Evolutionary conservation across 2,113 vertebrate species (phyloP).

Genomic region (Scytalopus superciliaris): DNA sequence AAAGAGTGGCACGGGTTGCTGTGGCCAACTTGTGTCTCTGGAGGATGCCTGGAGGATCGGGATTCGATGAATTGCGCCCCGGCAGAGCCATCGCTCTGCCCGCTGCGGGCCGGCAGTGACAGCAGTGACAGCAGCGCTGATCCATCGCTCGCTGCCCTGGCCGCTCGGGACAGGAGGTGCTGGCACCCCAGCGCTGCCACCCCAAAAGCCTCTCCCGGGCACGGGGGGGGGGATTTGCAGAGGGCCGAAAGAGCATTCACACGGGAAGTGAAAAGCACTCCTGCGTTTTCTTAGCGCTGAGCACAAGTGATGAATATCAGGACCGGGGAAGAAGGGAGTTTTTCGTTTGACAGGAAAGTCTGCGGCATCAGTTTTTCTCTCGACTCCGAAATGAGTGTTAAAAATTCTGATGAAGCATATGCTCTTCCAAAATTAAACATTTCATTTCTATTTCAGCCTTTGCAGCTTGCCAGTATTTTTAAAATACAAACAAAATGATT

Average conservation of each 20-base stretch:
- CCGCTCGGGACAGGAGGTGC: neutral
- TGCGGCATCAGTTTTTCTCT: neutral
- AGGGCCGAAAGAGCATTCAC: neutral
- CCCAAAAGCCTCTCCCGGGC: neutral
- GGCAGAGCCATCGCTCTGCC: neutral
- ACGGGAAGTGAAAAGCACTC: neutral
- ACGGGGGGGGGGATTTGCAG: neutral
- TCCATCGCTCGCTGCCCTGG: neutral
- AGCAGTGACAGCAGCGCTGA: neutral
- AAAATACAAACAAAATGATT: neutral
- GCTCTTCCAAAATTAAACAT: conserved; percentile 61
- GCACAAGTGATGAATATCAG: conserved; percentile 19
- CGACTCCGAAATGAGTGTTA: neutral
- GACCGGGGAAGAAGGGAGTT: neutral
- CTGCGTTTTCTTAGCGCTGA: neutral
- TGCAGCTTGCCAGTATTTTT: conserved; percentile 30
- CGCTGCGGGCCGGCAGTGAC: neutral
- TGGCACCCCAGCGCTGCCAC: neutral
- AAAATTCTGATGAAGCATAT: conserved; percentile 46
- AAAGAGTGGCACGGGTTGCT: neutral
- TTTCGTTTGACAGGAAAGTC: conserved; percentile 3
- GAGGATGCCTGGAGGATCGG: neutral
- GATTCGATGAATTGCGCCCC: conserved; percentile 30
- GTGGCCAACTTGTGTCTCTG: neutral
- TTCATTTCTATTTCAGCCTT: conserved; percentile 51